Base-by-base conservation (phyloP, 1,140 invertebrate genomes). In the Tyrophagus putrescentiae region DNA sequence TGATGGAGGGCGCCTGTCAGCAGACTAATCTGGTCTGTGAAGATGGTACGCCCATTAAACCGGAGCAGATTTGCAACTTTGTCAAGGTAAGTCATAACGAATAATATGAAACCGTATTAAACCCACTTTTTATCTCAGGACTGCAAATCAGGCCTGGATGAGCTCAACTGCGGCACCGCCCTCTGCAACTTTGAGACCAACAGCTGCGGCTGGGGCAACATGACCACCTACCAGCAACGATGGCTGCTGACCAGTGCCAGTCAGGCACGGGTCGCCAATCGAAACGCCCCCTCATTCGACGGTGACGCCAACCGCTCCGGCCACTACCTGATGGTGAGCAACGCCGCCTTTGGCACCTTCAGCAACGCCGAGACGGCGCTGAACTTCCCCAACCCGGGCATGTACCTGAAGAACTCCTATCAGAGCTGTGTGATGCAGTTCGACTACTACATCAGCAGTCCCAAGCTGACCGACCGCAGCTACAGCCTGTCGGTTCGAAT, bases 171-270 rank as follows among this genome's bases (percentile, higher is more conserved):
- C 16, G 18, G 31, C 29, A 36, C 45, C 13, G n/a, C n/a, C n/a
- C n/a, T n/a, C n/a, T 66, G 65, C 31, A 52, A 64, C 32, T 66
- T 66, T 54, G 65, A 66, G 57, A 44, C 32, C 3, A 60, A 53
- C 5, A 25, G 29, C 23, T 66, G 65, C 39, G 63, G 61, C 1
- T 66, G 65, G 65, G 28, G 18, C 1, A 50, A 62, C 32, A 54
- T 34, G 7, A 41, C 16, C 5, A 36, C n/a, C 9, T 48, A 7
- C 21, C 7, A 7, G 7, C 7, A 48, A 29, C 21, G 31, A 7
- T 48, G 45, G 45, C 21, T 48, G 7, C 45, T 48, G 7, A 48
- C 45, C 21, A 48, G 31, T 48, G 0, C 29, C 4, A 4, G 25
- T 42, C 18, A 42, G 25, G 18, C 25, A 42, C 41, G 25, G 25